Evolutionary conservation across 2,888 invertebrate species (phyloP).

Genomic region (Pseudeuparius sepicola): DNA sequence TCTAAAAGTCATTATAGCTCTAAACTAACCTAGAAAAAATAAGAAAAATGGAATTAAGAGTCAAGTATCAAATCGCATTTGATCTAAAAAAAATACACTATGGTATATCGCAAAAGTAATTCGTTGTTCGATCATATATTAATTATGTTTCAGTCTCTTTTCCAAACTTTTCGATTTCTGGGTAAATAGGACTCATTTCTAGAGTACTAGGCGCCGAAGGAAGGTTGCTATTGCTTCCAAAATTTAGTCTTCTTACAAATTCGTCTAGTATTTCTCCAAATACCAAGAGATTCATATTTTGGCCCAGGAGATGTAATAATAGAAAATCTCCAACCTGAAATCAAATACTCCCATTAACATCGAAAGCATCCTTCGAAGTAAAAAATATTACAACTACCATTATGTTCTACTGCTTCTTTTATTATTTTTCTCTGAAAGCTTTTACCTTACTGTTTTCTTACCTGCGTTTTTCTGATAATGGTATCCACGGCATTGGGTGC

Average conservation of each 20-base stretch:
- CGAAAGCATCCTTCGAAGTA: too few relatives aligned
- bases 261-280: conserved; percentile 75
- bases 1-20: too few relatives aligned
- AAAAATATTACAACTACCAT: too few relatives aligned
- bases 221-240: conserved; percentile 58
- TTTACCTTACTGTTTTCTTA: conserved; percentile 32
- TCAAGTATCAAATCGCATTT: conserved; percentile 3
- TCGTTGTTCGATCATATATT: neutral
- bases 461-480: conserved; percentile 73
- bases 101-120: too few relatives aligned
- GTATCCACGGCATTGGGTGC: conserved; percentile 63
- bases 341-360: conserved; percentile 12
- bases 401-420: too few relatives aligned
- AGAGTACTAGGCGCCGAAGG: conserved; percentile 81
- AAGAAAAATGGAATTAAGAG: neutral
- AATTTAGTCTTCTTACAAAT: conserved; percentile 57
- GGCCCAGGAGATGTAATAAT: conserved; percentile 70
- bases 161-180: conserved; percentile 65
- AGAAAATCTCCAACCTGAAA: conserved; percentile 78
- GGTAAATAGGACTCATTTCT: conserved; percentile 80
- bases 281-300: conserved; percentile 74
- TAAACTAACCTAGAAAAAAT: conserved; percentile 1
- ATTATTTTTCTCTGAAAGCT: too few relatives aligned
- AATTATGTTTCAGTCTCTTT: conserved; percentile 77
- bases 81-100: too few relatives aligned